Base-by-base conservation (phyloP, 2,113 vertebrate species). In the Petroica traversi region DNA sequence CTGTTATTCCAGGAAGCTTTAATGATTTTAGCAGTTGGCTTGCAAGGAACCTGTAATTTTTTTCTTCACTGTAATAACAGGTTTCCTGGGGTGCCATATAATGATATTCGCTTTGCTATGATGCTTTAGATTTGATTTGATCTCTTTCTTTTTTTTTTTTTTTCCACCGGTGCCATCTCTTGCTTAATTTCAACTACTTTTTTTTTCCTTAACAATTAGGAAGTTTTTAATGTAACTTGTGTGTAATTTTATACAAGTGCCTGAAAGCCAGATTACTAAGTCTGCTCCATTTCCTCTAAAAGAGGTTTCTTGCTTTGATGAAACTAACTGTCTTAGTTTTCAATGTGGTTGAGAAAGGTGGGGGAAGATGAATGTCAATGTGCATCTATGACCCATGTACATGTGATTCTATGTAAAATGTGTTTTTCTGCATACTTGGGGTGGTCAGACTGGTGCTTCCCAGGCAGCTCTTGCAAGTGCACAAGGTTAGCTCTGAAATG, bases 21-120 rank as follows among this genome's bases (percentile, higher is more conserved):
- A 93, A 83, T 88, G 38, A 62, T 84, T 95, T 96, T 93, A 82
- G 22, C 71, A 95, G 85, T 89, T 90, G 43, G 26, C 51, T 93
- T 93, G 34, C 80, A 88, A 88, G 31, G 19, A 89, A 89, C 63
- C 31, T 74, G 58, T 14, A 69, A 4, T 14, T 28, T 79, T 88
- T 43, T 94, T 89, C 64, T 57, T 33, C 25, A 26, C 11, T 52
- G 17, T 74, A 85, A 77, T 34, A 67, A 19, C 23, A 38, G 20
- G 19, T 85, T 89, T 79, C 54, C 19, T 93, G 41, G 12, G 25
- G 38, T 72, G 20, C 9, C 40, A 57, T n/a, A 19, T 74, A 74
- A 49, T 59, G 29, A 58, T 19, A 25, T 52, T 19, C 19, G 48
- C 4, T 63, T 82, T 71, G 41, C 14, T 69, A 34, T n/a, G 8